phyloP scores from a whole-genome alignment of 2,888 invertebrate species.

The Melieria crassipennis region DNA sequence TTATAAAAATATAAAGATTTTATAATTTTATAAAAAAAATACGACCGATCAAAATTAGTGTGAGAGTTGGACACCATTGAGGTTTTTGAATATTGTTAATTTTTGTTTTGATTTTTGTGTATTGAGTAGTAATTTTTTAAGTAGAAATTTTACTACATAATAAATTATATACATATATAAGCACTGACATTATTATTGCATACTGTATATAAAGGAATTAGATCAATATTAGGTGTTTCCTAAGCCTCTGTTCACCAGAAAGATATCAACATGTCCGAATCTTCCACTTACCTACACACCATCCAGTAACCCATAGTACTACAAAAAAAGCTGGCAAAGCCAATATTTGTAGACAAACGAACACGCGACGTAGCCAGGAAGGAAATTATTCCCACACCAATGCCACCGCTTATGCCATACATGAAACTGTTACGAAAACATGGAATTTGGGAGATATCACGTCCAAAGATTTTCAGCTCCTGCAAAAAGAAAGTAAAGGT shows the following conservation, averaged over 20 bases:
- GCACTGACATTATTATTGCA: too few species aligned
- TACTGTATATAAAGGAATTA: neutral
- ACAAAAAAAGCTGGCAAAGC: slow-evolving; percentile 73
- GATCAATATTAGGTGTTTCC: neutral
- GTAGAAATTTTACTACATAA: too few species aligned
- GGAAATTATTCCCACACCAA: slow-evolving; percentile 73
- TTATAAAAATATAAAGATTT: too few species aligned
- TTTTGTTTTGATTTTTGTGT: too few species aligned
- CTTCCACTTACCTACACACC: slow-evolving; percentile 67
- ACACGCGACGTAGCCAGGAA: slow-evolving; percentile 81
- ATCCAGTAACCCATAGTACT: slow-evolving; percentile 77
- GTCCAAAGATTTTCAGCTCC: slow-evolving; percentile 74
- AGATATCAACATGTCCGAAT: too few species aligned
- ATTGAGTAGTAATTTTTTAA: too few species aligned
- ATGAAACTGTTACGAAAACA: slow-evolving; percentile 83
- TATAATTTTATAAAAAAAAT: too few species aligned
- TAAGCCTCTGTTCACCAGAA: neutral
- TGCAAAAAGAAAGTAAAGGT: slow-evolving; percentile 53
- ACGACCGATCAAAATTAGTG: too few species aligned
- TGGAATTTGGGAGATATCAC: slow-evolving; percentile 79
- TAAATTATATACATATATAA: too few species aligned
- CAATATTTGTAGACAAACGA: slow-evolving; percentile 72
- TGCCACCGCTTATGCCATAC: slow-evolving; percentile 77
- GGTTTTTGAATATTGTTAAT: too few species aligned
- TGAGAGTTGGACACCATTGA: too few species aligned